These are phyloP conservation scores for Polymixis flavicincta DNA, from an alignment of 2,888 invertebrate species.

Conservation along the genomic window DNA sequence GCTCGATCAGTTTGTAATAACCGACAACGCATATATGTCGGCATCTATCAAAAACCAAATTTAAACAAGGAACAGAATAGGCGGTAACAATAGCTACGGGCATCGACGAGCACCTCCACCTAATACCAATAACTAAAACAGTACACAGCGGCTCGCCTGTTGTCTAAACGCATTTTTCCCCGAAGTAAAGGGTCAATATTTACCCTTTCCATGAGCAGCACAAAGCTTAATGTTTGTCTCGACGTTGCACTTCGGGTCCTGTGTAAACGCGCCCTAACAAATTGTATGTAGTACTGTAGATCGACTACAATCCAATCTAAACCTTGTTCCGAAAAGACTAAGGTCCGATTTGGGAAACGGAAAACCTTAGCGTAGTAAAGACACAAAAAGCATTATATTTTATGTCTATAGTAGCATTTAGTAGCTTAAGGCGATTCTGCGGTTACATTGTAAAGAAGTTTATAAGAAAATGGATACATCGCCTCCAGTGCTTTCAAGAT, in stretches of 20 bases:
- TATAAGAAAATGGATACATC: conserved; percentile 79
- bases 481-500: conserved; percentile 78
- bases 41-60: conserved; percentile 74
- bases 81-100: conserved; percentile 75
- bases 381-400: conserved; percentile 85
- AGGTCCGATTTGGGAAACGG: conserved; percentile 65
- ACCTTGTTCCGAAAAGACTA: conserved; percentile 68
- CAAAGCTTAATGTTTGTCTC: conserved; percentile 88
- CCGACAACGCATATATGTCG: conserved; percentile 71
- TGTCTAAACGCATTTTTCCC: conserved; percentile 89
- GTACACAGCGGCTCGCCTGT: conserved; percentile 86
- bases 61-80: conserved; percentile 67
- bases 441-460: conserved; percentile 83
- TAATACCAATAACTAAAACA: conserved; percentile 89
- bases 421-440: conserved; percentile 86
- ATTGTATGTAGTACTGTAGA: conserved; percentile 73
- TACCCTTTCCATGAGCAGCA: conserved; percentile 86
- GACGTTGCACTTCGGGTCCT: conserved; percentile 89
- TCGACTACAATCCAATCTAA: conserved; percentile 61
- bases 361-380: conserved; percentile 68
- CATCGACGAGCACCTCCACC: conserved; percentile 76
- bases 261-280: conserved; percentile 88
- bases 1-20: conserved; percentile 77
- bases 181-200: conserved; percentile 89
- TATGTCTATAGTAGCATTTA: conserved; percentile 88